Evolutionary conservation across 1,140 invertebrate species (phyloP), one percentile per base, ranked within the genome.

Genomic region (Delia radicum): DNA sequence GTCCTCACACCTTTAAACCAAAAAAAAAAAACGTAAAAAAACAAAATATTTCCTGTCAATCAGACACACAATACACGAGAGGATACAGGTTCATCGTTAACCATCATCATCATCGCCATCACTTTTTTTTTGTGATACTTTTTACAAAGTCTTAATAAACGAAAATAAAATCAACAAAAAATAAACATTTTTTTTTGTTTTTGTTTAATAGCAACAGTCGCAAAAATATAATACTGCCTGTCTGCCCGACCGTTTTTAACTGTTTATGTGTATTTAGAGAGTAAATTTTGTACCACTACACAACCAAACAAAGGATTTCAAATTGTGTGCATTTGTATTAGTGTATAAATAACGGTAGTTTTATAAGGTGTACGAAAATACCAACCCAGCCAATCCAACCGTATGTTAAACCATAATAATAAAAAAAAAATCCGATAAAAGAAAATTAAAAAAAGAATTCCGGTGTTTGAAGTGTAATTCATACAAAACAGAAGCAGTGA

Each of bases 171-270:
- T 4, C 33, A 8, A 55, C 46, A n/a, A 33, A 69, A 55, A 69
- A 69, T 37, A 69, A 31, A 33, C 65, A 69, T 28, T 24, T 28
- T 37, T 69, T 69, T 15, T 69, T n/a, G n/a, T n/a, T n/a, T n/a
- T n/a, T n/a, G n/a, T n/a, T n/a, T n/a, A n/a, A n/a, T n/a, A 69
- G 65, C 29, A 69, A 69, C 65, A 69, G 65, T 37, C 29, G 65
- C 65, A 69, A 55, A 55, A 55, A 21, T 55, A 15, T 55, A 55
- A 55, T 21, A 55, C 48, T 55, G 48, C 48, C 48, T 21, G 48
- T 37, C 33, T 37, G 33, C 33, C 21, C 5, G 4, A 55, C 48
- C 21, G 48, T 8, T 42, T 55, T 21, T 55, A 18, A 21, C n/a
- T 55, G 48, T 48, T 48, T 18, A n/a, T n/a, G 8, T 55, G 48